phyloP scores from a whole-genome alignment of 1,140 invertebrate genomes.

The Whitmania pigra region DNA sequence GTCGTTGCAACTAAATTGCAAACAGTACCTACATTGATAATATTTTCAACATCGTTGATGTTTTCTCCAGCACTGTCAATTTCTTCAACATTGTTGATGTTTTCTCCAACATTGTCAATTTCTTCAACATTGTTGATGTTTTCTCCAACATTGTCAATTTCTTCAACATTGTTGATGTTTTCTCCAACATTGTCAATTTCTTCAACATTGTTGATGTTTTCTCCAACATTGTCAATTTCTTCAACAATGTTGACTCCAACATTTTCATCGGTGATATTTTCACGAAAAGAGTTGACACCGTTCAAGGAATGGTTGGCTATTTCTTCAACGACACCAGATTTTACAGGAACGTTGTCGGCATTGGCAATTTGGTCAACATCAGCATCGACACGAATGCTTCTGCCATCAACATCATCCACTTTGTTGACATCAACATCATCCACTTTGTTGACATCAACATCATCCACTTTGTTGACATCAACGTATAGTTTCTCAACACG shows the following conservation, averaged over 20 bases:
- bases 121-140: too few species aligned
- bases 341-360: too few species aligned
- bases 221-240: too few species aligned
- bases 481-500: background rate
- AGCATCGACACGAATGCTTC: background rate
- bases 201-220: background rate
- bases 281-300: too few species aligned
- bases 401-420: background rate
- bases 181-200: background rate
- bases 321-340: too few species aligned
- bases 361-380: background rate
- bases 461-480: background rate
- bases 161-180: background rate
- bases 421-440: background rate
- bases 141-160: background rate
- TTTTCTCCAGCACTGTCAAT: too few species aligned
- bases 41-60: background rate
- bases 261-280: too few species aligned
- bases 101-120: too few species aligned
- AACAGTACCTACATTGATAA: background rate
- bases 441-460: background rate
- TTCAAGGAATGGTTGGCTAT: too few species aligned
- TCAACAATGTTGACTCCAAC: background rate
- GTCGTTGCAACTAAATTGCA: background rate
- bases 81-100: too few species aligned